These are phyloP conservation scores for Ephydatia muelleri DNA, from an alignment of 37 sponge, comb jelly and placozoan species.

Conservation along the genomic window DNA sequence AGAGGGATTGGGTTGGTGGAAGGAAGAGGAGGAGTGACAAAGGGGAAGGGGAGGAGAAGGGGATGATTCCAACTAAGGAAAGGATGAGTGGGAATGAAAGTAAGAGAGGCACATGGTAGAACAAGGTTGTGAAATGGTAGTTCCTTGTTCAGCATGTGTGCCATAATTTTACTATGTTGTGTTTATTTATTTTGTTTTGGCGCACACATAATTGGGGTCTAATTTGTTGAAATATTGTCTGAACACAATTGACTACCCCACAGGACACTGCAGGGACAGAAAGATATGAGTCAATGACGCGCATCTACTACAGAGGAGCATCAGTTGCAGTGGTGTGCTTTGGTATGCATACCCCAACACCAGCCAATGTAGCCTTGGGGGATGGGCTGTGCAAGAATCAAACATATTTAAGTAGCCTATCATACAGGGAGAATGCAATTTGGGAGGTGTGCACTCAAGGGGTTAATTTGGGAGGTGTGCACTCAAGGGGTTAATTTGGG, in stretches of 20 bases:
- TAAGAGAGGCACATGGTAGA: neutral
- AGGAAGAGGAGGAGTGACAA: neutral
- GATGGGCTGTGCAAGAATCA: too few species aligned
- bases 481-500: too few species aligned
- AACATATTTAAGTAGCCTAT: too few species aligned
- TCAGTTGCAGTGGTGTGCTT: constrained; percentile 93
- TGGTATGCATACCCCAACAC: constrained; percentile 62
- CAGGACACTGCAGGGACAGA: constrained; percentile 94
- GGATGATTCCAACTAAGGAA: neutral
- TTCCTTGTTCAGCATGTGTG: neutral
- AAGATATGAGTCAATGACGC: constrained; percentile 94
- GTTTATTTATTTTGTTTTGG: neutral
- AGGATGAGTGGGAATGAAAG: neutral
- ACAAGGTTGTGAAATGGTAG: too few species aligned
- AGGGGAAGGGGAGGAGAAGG: neutral
- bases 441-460: too few species aligned
- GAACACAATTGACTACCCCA: too few species aligned
- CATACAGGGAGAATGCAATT: too few species aligned
- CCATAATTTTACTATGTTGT: neutral
- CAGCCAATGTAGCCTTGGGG: neutral
- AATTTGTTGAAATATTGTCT: too few species aligned
- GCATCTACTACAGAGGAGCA: constrained; percentile 95
- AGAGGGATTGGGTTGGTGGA: neutral
- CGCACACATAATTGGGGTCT: too few species aligned
- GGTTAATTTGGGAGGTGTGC: too few species aligned